Percentiles rank a stretch among this genome's conserved stretches.
These are phyloP conservation scores for Campylomormyrus numenius DNA, from an alignment of 2,113 vertebrate genomes.

Conservation along the genomic window DNA sequence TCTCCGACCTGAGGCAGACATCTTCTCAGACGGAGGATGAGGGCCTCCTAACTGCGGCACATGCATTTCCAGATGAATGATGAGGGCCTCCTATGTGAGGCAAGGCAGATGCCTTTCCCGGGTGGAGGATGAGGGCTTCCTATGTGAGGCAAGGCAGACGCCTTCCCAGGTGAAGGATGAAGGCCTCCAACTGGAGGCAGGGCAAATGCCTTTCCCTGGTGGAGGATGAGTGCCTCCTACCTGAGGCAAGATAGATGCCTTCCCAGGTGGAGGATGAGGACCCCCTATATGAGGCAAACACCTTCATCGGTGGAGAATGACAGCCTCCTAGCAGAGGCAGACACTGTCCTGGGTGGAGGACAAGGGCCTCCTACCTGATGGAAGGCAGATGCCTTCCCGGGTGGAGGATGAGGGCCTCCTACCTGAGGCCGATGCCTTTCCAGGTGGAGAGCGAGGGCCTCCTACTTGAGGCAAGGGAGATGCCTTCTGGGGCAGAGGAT, in stretches of 20 bases:
- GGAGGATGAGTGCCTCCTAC: neutral
- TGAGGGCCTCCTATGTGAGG: neutral
- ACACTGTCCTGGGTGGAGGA: neutral
- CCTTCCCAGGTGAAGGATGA: neutral
- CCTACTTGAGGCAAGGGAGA: too few species aligned
- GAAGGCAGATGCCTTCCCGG: too few species aligned
- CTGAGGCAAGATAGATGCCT: neutral
- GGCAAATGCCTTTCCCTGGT: neutral
- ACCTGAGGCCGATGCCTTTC: neutral
- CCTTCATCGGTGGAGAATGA: neutral
- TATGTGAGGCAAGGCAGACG: neutral
- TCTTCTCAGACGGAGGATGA: neutral
- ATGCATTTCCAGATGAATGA: neutral
- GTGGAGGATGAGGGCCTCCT: too few species aligned
- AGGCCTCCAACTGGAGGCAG: too few species aligned
- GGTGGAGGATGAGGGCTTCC: neutral
- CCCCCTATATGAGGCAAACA: neutral
- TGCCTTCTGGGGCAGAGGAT: too few species aligned
- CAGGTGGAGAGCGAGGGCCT: too few species aligned
- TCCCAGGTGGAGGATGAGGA: neutral
- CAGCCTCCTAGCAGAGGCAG: neutral
- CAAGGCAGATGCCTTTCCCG: neutral
- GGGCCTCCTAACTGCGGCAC: neutral
- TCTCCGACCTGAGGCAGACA: neutral
- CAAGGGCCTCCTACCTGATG: too few species aligned